Conservation (phyloP, 1,140 invertebrate species). For the Zaprionus gabonicus region DNA sequence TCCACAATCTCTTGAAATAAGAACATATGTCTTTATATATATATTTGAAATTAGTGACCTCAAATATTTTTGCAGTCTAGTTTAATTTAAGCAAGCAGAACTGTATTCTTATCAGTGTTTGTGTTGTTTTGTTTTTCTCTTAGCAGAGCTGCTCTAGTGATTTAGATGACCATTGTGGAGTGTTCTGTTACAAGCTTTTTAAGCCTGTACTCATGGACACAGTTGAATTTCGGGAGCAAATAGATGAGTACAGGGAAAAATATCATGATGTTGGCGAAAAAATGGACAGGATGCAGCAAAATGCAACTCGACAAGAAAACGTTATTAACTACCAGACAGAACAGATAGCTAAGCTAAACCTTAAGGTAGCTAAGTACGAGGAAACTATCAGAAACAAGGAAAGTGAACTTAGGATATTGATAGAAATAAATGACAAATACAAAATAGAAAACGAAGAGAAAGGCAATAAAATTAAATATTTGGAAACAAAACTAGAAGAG, state of each 20-base stretch:
- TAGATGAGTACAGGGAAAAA: background rate
- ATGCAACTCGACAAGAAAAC: background rate
- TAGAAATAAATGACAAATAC: background rate
- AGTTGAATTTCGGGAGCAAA: background rate
- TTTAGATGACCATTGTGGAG: background rate
- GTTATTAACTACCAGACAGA: background rate
- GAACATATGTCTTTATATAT: too few relatives aligned
- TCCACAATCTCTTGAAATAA: too few relatives aligned
- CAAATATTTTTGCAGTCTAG: too few relatives aligned
- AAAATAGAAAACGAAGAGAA: background rate
- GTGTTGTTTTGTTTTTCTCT: background rate
- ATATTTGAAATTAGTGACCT: too few relatives aligned
- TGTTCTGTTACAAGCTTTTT: background rate
- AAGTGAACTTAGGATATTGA: background rate
- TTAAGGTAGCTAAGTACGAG: background rate
- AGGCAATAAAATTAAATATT: background rate
- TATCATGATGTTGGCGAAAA: background rate
- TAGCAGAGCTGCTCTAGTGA: background rate
- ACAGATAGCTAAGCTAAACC: background rate
- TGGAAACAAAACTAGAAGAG: background rate
- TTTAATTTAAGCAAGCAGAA: too few relatives aligned
- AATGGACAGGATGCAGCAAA: background rate
- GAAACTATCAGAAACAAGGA: background rate
- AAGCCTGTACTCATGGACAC: background rate
- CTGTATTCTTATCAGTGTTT: background rate